Conservation (phyloP, 2,113 vertebrate species). For the Etheostoma spectabile region DNA sequence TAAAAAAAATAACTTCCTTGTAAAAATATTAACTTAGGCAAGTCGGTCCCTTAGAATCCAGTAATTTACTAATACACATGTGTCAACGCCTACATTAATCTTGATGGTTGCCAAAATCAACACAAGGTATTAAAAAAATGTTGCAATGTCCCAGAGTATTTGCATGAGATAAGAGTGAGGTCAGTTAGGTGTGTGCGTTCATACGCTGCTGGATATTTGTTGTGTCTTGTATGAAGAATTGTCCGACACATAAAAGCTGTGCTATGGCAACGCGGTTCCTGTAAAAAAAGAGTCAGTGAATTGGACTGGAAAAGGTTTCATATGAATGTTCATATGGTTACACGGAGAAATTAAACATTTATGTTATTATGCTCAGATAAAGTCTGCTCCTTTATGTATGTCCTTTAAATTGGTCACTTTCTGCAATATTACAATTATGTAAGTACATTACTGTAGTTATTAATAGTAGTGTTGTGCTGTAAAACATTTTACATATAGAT, state of each 20-base stretch:
- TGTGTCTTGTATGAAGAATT: neutral
- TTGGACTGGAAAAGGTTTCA: conserved; percentile 3
- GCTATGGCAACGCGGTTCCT: neutral
- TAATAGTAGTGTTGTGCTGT: neutral
- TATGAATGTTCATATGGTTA: neutral
- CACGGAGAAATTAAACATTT: neutral
- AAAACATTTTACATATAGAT: neutral
- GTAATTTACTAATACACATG: conserved; percentile 30
- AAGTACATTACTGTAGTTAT: no score
- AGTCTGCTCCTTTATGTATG: neutral
- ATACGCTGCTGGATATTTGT: neutral
- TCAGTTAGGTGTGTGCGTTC: neutral
- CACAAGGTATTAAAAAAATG: conserved; percentile 52
- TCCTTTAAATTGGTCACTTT: neutral
- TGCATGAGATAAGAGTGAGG: conserved; percentile 67
- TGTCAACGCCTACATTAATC: conserved; percentile 21
- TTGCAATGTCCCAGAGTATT: conserved; percentile 52
- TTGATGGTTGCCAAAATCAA: conserved; percentile 15
- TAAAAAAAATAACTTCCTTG: conserved; percentile 2
- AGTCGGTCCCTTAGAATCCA: conserved; percentile 17
- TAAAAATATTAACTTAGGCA: accelerated
- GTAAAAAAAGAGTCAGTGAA: neutral
- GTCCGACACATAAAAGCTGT: neutral
- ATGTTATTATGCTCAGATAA: neutral
- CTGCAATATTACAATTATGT: neutral